Conservation (phyloP, 2,888 invertebrate species). For the Caenorhabditis sp. region DNA sequence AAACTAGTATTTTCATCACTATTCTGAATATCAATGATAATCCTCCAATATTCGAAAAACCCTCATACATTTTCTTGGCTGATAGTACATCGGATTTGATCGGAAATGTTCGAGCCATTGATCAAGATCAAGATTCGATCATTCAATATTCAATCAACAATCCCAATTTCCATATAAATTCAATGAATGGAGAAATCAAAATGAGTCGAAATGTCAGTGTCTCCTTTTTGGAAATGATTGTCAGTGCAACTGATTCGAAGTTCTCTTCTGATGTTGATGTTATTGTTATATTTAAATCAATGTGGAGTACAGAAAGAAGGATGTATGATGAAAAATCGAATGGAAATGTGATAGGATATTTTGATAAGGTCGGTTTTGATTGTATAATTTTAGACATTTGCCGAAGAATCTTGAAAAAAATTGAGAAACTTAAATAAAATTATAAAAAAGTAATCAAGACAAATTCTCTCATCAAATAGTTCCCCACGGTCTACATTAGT, state of each 20-base stretch:
- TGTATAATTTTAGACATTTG: too few species aligned
- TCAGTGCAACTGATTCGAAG: slow-evolving; percentile 13
- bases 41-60: slow-evolving; percentile 81
- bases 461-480: neutral
- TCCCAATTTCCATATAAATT: slow-evolving; percentile 4
- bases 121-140: neutral
- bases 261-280: neutral
- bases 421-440: too few species aligned
- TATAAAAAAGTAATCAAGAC: too few species aligned
- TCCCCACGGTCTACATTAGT: too few species aligned
- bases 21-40: slow-evolving; percentile 94
- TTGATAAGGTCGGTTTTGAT: neutral
- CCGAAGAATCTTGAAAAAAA: too few species aligned
- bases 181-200: slow-evolving; percentile 5
- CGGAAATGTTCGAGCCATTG: neutral
- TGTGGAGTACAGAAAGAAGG: neutral
- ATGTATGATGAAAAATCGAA: neutral
- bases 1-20: slow-evolving; percentile 81
- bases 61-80: slow-evolving; percentile 18
- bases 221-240: neutral
- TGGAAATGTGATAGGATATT: neutral
- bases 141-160: neutral
- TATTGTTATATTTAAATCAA: neutral
- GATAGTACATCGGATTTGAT: neutral
- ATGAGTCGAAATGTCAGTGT: neutral